Conservation (phyloP, 2,797 vertebrate species). For the Hipposideros larvatus region DNA sequence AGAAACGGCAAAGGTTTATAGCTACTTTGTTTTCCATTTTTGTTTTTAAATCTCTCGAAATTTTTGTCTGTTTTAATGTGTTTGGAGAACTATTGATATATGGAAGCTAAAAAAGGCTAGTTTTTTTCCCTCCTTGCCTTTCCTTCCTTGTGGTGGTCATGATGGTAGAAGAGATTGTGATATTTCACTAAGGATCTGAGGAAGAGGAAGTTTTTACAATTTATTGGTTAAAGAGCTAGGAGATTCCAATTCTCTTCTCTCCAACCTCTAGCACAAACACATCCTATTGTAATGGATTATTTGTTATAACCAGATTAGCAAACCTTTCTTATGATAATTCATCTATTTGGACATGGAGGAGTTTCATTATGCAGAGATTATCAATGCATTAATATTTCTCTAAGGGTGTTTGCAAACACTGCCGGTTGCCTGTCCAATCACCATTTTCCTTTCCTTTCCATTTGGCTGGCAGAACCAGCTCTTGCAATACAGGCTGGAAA, state of each 20-base stretch:
- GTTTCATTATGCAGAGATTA: not conserved
- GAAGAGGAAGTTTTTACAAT: not conserved
- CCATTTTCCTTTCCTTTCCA: not conserved
- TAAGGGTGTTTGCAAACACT: not conserved
- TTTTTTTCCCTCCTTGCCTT: not conserved
- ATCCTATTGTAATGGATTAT: not conserved
- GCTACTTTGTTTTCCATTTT: not conserved
- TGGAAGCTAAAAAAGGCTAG: not conserved
- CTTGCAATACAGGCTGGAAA: not conserved
- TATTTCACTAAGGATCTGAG: not conserved
- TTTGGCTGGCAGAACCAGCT: not conserved
- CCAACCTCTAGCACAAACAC: not conserved
- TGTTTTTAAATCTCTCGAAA: constrained; percentile 7
- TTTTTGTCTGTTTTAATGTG: not conserved
- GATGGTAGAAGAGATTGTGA: not conserved
- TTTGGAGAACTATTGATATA: not conserved
- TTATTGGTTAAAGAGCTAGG: not conserved
- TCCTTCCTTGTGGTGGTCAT: not conserved
- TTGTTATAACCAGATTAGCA: not conserved
- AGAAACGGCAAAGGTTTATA: not conserved
- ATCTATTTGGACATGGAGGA: not conserved
- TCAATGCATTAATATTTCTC: not conserved
- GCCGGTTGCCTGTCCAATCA: not conserved
- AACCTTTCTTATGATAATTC: not conserved
- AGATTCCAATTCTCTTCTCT: not conserved